phyloP scores from a whole-genome alignment of 1,140 invertebrate genomes.

The Papilio aristodemus region DNA sequence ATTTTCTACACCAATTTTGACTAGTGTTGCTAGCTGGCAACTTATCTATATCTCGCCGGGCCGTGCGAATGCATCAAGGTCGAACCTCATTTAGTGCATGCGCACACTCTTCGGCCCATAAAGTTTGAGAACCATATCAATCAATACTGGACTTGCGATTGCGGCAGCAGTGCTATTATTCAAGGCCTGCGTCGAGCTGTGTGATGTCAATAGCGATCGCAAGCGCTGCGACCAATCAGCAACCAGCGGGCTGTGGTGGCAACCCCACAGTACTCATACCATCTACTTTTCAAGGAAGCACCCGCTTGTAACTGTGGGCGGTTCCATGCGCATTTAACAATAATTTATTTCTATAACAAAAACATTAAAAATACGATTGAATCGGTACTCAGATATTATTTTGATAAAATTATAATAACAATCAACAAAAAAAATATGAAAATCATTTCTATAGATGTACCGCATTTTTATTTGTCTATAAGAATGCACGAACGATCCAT shows the following conservation, averaged over 20 bases:
- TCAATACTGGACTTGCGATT: conserved; percentile 5
- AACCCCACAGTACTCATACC: not conserved
- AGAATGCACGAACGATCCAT: too few species aligned
- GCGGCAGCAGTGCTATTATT: not conserved
- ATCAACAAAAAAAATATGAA: too few species aligned
- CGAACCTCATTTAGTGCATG: not conserved
- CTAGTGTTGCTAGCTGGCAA: not conserved
- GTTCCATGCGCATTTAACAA: not conserved
- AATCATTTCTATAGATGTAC: too few species aligned
- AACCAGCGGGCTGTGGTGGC: not conserved
- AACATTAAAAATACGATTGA: not conserved
- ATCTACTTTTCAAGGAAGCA: not conserved
- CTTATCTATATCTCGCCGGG: not conserved
- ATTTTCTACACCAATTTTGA: not conserved
- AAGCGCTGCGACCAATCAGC: not conserved
- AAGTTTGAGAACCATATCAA: not conserved
- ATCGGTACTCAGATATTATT: too few species aligned
- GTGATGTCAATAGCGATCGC: not conserved
- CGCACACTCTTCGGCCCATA: not conserved
- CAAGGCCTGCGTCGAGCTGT: not conserved
- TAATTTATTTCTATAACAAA: not conserved
- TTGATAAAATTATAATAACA: too few species aligned
- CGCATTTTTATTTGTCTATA: too few species aligned
- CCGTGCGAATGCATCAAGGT: not conserved
- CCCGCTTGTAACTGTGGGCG: not conserved